A percentile compares a stretch with the other conserved stretches of the same genome.
Evolutionary conservation across 2,888 invertebrate species (phyloP).

Genomic region (Neria commutata): DNA sequence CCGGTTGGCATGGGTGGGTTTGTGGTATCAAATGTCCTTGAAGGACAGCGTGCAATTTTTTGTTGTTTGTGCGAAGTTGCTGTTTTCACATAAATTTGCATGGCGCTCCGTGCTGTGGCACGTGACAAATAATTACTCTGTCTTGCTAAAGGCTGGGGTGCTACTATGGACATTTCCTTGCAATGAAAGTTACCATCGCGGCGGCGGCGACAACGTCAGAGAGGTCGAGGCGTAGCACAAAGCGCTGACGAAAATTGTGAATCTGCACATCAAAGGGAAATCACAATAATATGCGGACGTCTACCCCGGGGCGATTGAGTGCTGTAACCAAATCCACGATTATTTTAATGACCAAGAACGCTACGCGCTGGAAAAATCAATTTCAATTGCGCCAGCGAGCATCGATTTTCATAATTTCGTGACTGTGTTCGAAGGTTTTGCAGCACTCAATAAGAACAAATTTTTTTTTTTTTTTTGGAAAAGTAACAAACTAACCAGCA

Average conservation of each 20-base stretch:
- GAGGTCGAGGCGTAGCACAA: not conserved
- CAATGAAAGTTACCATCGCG: too few species aligned
- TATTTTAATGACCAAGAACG: slow-evolving; percentile 19
- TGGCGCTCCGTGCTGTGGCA: slow-evolving; percentile 40
- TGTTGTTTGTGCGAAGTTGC: not conserved
- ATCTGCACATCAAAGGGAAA: not conserved
- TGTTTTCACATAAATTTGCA: slow-evolving; percentile 43
- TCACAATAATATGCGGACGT: not conserved
- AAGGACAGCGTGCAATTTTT: slow-evolving; percentile 2
- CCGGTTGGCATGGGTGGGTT: not conserved
- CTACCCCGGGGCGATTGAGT: not conserved
- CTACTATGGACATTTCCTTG: too few species aligned
- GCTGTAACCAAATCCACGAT: slow-evolving; percentile 14
- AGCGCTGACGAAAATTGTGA: not conserved
- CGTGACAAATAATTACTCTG: slow-evolving; percentile 54
- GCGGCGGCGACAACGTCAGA: too few species aligned
- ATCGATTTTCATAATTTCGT: slow-evolving; percentile 11
- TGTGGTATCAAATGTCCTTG: slow-evolving; percentile 46
- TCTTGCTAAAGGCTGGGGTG: not conserved
- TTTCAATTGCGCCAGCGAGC: slow-evolving; percentile 4
- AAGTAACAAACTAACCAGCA: slow-evolving; percentile 7
- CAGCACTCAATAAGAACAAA: slow-evolving; percentile 8
- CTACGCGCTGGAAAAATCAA: slow-evolving; percentile 6
- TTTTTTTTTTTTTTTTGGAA: slow-evolving; percentile 9
- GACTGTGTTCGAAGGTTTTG: too few species aligned